Base-by-base conservation (phyloP, 1,140 invertebrate genomes). In the Drosophila malerkotliana region DNA sequence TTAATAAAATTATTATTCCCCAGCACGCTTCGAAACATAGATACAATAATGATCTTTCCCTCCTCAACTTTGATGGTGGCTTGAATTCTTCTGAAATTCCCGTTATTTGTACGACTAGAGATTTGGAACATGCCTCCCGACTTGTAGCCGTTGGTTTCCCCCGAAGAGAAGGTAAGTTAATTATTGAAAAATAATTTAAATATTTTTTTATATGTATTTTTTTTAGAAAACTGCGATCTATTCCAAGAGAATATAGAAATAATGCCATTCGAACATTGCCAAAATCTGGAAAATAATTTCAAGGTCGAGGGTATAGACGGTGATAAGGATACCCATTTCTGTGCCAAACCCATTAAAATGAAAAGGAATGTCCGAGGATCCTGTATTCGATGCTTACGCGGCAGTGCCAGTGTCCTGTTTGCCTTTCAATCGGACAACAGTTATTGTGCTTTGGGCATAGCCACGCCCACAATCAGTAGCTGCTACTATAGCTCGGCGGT, bases 391-490 rank as follows among this genome's bases (percentile, higher is more conserved):
- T 79, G 77, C 32, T 10, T 74, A 2, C 62, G 45, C 10, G 71
- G 48, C 15, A 74, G 51, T 32, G 21, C 56, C 3, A 73, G 67
- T 63, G 68, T 73, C 0, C 67, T 80, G 0, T 61, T 80, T 37
- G 41, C 62, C 1, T 9, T 55, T 5, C 55, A 18, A 2, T 0
- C 5, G 0, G 47, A 77, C 30, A 56, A 48, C 1, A 57, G 55
- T 7, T 4, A 18, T 0, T 81, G 77, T 58, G 55, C 68, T 18
- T 30, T 14, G 0, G 77, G 48, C 14, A 54, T 80, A 45, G 76
- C 76, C 64, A 80, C 72, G 26, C 72, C 76, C 56, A 79, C 64
- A 12, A 66, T 30, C 4, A 12, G 63, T 2, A 26, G 37, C 1
- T 81, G 78, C n/a, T 21, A 26, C 2, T 7, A 28, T 3, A 14